A percentile compares a stretch with the other conserved stretches of the same genome.
phyloP scores from a whole-genome alignment of 2,797 vertebrate species.

The Masticophis lateralis region DNA sequence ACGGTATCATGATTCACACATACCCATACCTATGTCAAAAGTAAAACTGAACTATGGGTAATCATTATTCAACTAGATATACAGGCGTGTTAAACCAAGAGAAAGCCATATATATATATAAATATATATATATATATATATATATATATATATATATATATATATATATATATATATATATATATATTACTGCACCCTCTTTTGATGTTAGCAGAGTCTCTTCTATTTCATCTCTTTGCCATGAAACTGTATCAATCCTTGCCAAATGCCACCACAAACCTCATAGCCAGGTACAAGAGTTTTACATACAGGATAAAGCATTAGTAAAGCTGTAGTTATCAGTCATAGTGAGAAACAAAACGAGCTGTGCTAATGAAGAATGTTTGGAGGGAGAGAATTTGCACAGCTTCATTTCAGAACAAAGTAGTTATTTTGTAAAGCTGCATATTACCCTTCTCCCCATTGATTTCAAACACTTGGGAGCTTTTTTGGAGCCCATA shows the following conservation, averaged over 20 bases:
- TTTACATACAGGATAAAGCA: conserved; percentile 30
- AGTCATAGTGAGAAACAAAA: conserved; percentile 10
- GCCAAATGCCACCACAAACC: conserved; percentile 24
- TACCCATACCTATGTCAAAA: not conserved
- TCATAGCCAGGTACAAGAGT: conserved; percentile 15
- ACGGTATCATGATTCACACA: not conserved
- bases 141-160: too few relatives aligned
- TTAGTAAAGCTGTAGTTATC: conserved; percentile 36
- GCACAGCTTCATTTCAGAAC: not conserved
- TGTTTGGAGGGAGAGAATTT: not conserved
- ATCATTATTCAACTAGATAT: conserved; percentile 38
- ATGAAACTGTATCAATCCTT: conserved; percentile 31
- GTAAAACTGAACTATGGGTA: conserved; percentile 36
- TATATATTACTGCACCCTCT: conserved; percentile 12
- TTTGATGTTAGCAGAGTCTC: conserved; percentile 46
- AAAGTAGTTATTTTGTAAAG: conserved; percentile 10
- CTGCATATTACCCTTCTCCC: not conserved
- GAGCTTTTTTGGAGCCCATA: conserved; percentile 18
- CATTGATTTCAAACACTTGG: conserved; percentile 20
- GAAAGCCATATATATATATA: too few relatives aligned
- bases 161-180: too few relatives aligned
- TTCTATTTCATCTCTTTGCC: conserved; percentile 40
- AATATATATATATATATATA: too few relatives aligned
- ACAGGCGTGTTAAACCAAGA: conserved; percentile 44
- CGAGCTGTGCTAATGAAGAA: not conserved